Evolutionary conservation across 2,113 vertebrate genomes (phyloP), one percentile per base, ranked within the genome.

Genomic region (Larimichthys crocea): DNA sequence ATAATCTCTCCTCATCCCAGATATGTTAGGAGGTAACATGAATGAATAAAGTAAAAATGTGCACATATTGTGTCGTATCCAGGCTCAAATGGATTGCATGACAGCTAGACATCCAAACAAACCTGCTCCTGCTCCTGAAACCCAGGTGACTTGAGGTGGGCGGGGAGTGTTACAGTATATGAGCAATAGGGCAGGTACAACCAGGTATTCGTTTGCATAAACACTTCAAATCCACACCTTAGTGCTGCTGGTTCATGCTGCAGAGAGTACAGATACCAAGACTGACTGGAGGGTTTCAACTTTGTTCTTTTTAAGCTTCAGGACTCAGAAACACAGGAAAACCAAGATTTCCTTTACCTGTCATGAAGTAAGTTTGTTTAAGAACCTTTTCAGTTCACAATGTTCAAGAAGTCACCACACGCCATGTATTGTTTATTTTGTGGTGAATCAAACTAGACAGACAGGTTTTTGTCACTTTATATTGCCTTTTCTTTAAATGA

Each of bases 101-200:
- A 61, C 46, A 49, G 48, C 50, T 42, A 40, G 26, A 3, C 11
- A 61, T 76, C 22, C 55, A 62, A 71, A 83, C 81, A 83, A 79
- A 83, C 77, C 86, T 79, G 79, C 82, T 79, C 79, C 86, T 74
- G 75, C 82, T 76, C 14, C 46, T 84, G 69, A 22, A 49, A 35
- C 35, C 40, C 80, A 85, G 90, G 87, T 90, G 88, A 87, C 77
- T 63, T 2, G 24, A 67, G 69, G 70, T 63, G 86, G 91, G 91
- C 49, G 79, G 69, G 35, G 82, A 80, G 31, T 86, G 31, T 49
- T 10, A 2, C 35, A 31, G 50, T 12, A 5, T 2, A 49, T 31
- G 68, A 60, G 40, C 53, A 72, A 57, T 69, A 17, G 85, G 75
- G 78, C 88, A 89, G 89, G 89, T 91, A 89, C 49, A 72, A 48